Evolutionary conservation across 1,140 invertebrate species (phyloP).

Genomic region (Gonatopus flavifemur): DNA sequence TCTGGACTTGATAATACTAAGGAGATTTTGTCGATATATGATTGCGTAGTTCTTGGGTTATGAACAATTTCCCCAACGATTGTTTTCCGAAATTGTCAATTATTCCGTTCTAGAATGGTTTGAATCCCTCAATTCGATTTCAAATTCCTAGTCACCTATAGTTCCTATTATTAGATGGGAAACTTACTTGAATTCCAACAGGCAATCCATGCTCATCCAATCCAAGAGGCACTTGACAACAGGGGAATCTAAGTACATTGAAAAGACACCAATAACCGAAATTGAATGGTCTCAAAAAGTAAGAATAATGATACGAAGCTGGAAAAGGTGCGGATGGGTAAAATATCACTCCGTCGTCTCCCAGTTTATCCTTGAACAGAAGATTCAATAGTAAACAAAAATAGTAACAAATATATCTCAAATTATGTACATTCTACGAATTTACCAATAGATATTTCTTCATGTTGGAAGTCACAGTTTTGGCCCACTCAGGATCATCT

Average conservation of each 20-base stretch:
- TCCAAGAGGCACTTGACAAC: constrained; percentile 70
- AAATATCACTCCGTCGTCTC: constrained; percentile 79
- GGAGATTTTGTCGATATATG: too few species aligned
- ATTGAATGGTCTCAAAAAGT: constrained; percentile 80
- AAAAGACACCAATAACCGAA: constrained; percentile 88
- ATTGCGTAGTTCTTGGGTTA: too few species aligned
- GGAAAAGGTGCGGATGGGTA: constrained; percentile 81
- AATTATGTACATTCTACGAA: constrained; percentile 13
- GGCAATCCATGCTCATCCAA: constrained; percentile 48
- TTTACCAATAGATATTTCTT: constrained; percentile 64
- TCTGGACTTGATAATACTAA: too few species aligned
- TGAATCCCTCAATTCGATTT: too few species aligned
- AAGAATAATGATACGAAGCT: constrained; percentile 84
- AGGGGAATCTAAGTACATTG: constrained; percentile 83
- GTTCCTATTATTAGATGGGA: too few species aligned
- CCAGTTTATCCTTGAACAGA: constrained; percentile 66
- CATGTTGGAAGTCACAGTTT: constrained; percentile 62
- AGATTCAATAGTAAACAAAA: constrained; percentile 7
- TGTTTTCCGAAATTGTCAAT: too few species aligned
- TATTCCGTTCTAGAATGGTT: too few species aligned
- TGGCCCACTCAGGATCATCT: constrained; percentile 66
- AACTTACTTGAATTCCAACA: constrained; percentile 48
- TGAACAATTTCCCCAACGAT: too few species aligned
- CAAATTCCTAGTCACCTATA: too few species aligned
- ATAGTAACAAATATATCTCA: not conserved